phyloP scores from a whole-genome alignment of 2,888 invertebrate genomes.

The Punctoribates punctum region DNA sequence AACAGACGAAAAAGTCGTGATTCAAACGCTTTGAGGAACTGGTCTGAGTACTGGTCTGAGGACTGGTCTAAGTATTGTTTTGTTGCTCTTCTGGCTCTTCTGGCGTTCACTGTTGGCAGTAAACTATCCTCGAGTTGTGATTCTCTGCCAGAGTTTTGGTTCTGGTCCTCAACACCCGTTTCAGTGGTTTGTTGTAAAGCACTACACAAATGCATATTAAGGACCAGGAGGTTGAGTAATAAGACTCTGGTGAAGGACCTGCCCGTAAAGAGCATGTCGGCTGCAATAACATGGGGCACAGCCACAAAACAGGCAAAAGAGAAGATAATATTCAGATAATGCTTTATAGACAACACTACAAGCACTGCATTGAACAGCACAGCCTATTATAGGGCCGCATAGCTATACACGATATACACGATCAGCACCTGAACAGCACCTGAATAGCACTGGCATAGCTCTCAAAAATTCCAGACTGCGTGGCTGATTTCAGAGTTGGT shows the following conservation, averaged over 20 bases:
- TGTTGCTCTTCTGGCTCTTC: not conserved
- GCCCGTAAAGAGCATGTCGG: constrained; percentile 38
- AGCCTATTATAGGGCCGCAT: constrained; percentile 25
- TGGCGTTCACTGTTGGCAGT: constrained; percentile 16
- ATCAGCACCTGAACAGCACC: not conserved
- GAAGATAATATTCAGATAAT: constrained; percentile 35
- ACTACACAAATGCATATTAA: constrained; percentile 21
- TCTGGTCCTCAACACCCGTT: constrained; percentile 9
- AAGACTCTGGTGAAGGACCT: constrained; percentile 31
- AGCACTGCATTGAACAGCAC: not conserved
- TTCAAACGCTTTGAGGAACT: constrained; percentile 56
- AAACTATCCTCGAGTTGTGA: constrained; percentile 28
- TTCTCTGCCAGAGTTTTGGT: not conserved
- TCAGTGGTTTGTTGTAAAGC: constrained; percentile 28
- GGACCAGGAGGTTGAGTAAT: constrained; percentile 37
- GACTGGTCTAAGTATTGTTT: not conserved
- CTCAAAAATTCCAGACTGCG: not conserved
- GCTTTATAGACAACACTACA: not conserved
- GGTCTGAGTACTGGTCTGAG: not conserved
- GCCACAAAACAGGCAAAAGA: not conserved
- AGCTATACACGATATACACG: not conserved
- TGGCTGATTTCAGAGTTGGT: too few relatives aligned
- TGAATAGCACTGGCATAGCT: constrained; percentile 17
- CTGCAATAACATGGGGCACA: constrained; percentile 23
- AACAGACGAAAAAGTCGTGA: constrained; percentile 62